A percentile compares a stretch with the other conserved stretches of the same genome.
phyloP scores from a whole-genome alignment of 1,140 invertebrate species.

The Brachionus sp. region DNA sequence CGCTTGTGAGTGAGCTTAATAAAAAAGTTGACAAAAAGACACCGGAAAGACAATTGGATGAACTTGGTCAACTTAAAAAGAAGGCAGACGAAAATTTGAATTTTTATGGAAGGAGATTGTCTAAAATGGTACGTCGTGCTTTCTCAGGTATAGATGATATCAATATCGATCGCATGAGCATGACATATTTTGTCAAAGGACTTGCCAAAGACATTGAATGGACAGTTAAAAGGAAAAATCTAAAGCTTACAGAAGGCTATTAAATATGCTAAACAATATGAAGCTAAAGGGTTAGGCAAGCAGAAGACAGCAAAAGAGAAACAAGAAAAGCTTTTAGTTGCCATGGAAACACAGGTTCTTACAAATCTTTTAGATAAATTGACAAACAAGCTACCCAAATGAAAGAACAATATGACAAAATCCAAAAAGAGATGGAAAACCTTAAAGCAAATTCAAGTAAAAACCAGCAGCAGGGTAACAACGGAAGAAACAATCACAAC shows the following conservation, averaged over 20 bases:
- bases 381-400: not conserved
- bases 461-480: not conserved
- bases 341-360: not conserved
- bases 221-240: not conserved
- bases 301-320: not conserved
- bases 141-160: not conserved
- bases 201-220: not conserved
- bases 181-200: not conserved
- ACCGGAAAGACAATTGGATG: not conserved
- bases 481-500: not conserved
- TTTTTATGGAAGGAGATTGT: not conserved
- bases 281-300: not conserved
- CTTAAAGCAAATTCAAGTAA: not conserved
- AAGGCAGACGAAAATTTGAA: not conserved
- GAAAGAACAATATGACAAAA: conserved; percentile 9
- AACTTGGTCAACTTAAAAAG: conserved; percentile 1
- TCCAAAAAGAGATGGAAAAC: conserved; percentile 10
- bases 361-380: not conserved
- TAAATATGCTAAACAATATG: not conserved
- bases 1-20: not conserved
- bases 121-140: not conserved
- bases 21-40: not conserved
- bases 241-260: not conserved
- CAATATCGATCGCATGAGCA: not conserved
- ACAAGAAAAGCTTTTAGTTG: not conserved